A percentile compares a stretch with the other conserved stretches of the same genome.
These are phyloP conservation scores for Hippocampus mohnikei DNA, from an alignment of 2,113 vertebrate genomes.

Conservation along the genomic window DNA sequence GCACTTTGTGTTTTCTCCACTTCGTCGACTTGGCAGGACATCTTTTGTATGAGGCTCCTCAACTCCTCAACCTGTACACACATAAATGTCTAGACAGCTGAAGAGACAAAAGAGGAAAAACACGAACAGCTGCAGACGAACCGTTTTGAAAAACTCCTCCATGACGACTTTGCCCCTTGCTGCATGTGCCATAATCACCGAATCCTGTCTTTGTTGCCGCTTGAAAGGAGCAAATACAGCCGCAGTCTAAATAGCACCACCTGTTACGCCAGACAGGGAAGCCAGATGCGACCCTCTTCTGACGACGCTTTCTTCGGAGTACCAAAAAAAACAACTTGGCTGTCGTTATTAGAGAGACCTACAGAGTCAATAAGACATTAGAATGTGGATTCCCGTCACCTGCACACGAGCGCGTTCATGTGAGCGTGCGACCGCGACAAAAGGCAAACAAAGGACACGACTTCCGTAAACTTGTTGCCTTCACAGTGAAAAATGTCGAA, in stretches of 20 bases:
- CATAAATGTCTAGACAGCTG: conserved; percentile 1
- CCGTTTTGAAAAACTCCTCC: conserved; percentile 12
- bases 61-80: conserved; percentile 81
- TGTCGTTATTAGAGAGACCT: no score
- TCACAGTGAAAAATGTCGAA: not conserved
- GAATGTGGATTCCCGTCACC: not conserved
- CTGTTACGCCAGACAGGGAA: not conserved
- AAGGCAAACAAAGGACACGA: not conserved
- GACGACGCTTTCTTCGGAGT: not conserved
- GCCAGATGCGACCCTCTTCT: not conserved
- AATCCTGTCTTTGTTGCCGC: not conserved
- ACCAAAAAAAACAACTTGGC: not conserved
- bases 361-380: not conserved
- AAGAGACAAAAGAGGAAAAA: not conserved
- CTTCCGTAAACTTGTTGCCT: not conserved
- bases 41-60: conserved; percentile 74
- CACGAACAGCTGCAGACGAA: not conserved
- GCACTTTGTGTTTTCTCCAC: conserved; percentile 82
- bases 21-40: conserved; percentile 79
- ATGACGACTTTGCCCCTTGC: not conserved
- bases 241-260: not conserved
- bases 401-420: conserved; percentile 1
- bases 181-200: not conserved
- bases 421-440: not conserved
- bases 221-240: not conserved